Base-by-base conservation (phyloP, 1,140 invertebrate species). In the Lithobius niger region DNA sequence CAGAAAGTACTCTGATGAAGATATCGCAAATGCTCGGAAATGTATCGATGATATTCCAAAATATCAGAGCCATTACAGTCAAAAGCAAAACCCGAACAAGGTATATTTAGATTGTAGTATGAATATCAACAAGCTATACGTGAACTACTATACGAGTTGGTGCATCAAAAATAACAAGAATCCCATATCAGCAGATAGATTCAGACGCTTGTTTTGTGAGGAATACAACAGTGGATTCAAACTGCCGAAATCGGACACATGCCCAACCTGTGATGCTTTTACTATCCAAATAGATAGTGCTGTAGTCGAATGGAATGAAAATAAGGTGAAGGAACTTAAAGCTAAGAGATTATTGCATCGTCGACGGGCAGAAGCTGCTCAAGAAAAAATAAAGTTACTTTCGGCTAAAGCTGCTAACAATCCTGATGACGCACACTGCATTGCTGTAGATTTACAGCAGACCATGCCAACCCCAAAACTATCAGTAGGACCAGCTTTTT, bases 171-270 rank as follows among this genome's bases (percentile, higher is more conserved):
- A 4, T 6, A 4, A 45, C 4, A 45, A 19, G 3, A 3, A 10
- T 16, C 18, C 4, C 4, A 19, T 45, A 4, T 13, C 6, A 16
- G 16, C 18, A 22, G 42, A 45, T 25, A 54, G n/a, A 25, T 54
- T 18, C 3, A 48, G 4, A 25, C 16, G 25, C 2, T n/a, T 54
- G n/a, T 54, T 54, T 31, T 21, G n/a, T 54, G 24, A 47, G 16
- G 52, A 54, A 26, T 54, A 44, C 26, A 47, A 44, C 26, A 54
- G 42, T 21, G 31, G 36, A 47, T 54, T 54, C 25, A 54, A 54
- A 21, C 2, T 54, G 19, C 52, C 52, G 1, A 54, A 54, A 26
- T 43, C 52, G 22, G 52, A 54, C 25, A 43, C 52, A 16, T 43
- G 28, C 26, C 15, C 28, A 44, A 44, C 31, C 1, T 54, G 52